phyloP scores from a whole-genome alignment of 2,888 invertebrate species.

The Odontothrips loti region DNA sequence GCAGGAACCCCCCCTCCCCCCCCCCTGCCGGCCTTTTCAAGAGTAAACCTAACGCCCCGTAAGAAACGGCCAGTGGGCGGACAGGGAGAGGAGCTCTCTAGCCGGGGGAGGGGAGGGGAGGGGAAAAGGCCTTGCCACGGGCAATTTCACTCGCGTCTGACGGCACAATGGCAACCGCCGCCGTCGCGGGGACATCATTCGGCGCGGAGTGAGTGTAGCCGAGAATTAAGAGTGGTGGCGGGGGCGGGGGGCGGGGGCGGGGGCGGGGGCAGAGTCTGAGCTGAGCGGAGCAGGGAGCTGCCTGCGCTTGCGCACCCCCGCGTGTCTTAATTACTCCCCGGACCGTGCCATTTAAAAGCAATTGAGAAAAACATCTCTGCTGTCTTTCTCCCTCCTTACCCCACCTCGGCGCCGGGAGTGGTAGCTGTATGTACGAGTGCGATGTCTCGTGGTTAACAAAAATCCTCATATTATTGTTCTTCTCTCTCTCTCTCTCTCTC shows the following conservation, averaged over 20 bases:
- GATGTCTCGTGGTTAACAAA: too few relatives aligned
- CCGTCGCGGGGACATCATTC: not conserved
- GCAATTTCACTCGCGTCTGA: not conserved
- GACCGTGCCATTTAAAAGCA: conserved; percentile 37
- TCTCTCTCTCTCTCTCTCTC: too few relatives aligned
- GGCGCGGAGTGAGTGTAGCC: not conserved
- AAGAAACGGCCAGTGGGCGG: not conserved
- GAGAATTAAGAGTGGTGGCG: not conserved
- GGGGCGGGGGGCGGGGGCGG: not conserved
- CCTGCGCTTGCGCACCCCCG: conserved; percentile 2
- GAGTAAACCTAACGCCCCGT: too few relatives aligned
- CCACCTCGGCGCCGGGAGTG: too few relatives aligned
- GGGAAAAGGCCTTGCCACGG: not conserved
- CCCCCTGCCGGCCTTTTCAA: too few relatives aligned
- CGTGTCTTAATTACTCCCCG: conserved; percentile 34
- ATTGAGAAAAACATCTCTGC: conserved; percentile 35
- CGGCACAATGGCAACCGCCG: not conserved
- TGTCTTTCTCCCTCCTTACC: too few relatives aligned
- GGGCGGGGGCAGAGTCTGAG: not conserved
- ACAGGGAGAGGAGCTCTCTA: not conserved
- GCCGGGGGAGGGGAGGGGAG: not conserved
- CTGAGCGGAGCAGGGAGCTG: not conserved
- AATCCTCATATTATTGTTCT: too few relatives aligned
- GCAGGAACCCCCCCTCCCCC: not conserved
- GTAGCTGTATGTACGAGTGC: too few relatives aligned